Evolutionary conservation across 1,140 invertebrate species (phyloP), one percentile per base, ranked within the genome.

Genomic region (Mycetomoellerius zeteki): DNA sequence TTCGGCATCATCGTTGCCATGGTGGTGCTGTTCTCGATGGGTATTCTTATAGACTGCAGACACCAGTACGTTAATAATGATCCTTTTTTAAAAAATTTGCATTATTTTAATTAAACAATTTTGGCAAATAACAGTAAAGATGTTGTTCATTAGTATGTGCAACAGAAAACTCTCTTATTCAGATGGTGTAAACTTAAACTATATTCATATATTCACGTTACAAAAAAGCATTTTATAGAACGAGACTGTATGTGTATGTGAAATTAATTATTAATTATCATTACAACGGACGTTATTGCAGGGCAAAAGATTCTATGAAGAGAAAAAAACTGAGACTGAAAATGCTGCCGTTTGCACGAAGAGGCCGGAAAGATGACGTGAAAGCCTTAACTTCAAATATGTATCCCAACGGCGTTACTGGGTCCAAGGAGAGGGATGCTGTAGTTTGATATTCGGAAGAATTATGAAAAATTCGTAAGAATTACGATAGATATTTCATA

Each of bases 1-100:
- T 91, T 96, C 52, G 94, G 96, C 19, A 94, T 96, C n/a, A 90
- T 96, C 6, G 88, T 95, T 1, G 95, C 96, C 5, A 96, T 97
- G 77, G 94, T 96, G 3, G 86, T 95, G 14, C 94, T 97, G 16
- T 97, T 97, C 86, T 94, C 95, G 7, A 94, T 97, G 77, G 96
- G 96, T 64, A 93, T 97, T n/a, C 96, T 97, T 21, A 96, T 97
- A 30, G 96, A 96, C 78, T 96, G 94, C 89, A 93, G 93, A 86
- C 94, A 96, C 52, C 95, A 96, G 96, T 96, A 91, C 94, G 95
- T 95, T 43, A 58, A 73, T 0, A 64, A 82, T 65, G 16, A 30
- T 1, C n/a, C 43, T 50, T 84, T 58, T 58, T 60, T 1, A 43
- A 73, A 82, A 73, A 19, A 60, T 21, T 3, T 56, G 52, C 10